A percentile compares a stretch with the other conserved stretches of the same genome.
These are phyloP conservation scores for Drosophila melanica DNA, from an alignment of 1,140 invertebrate genomes.

Conservation along the genomic window DNA sequence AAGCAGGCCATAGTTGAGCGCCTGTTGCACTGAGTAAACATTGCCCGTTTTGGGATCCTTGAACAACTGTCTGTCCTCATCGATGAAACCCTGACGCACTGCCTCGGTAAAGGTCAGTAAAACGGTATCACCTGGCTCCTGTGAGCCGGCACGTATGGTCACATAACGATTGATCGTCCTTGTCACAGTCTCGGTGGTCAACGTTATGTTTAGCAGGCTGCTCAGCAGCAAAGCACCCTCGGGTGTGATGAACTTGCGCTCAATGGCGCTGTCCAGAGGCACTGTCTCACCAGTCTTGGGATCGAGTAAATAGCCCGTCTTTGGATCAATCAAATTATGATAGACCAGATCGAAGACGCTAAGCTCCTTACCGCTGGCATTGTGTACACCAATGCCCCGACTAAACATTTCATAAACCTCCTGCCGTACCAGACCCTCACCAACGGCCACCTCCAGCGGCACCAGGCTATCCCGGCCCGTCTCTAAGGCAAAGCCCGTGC, in stretches of 20 bases:
- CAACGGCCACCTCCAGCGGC: conserved; percentile 88
- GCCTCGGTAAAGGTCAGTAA: conserved; percentile 91
- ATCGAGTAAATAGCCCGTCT: conserved; percentile 93
- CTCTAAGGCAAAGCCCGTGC: conserved; percentile 90
- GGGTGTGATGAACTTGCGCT: conserved; percentile 91
- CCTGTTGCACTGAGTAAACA: conserved; percentile 92
- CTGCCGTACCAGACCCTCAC: conserved; percentile 88
- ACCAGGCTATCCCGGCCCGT: conserved; percentile 90
- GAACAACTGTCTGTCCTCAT: conserved; percentile 91
- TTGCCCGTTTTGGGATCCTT: conserved; percentile 90
- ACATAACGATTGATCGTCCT: conserved; percentile 92
- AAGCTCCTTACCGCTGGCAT: conserved; percentile 88
- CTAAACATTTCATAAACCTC: conserved; percentile 94
- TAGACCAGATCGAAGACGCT: conserved; percentile 94
- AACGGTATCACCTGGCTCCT: conserved; percentile 86
- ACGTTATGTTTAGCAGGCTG: conserved; percentile 92
- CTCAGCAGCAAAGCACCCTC: conserved; percentile 93
- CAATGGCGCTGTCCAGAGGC: conserved; percentile 93
- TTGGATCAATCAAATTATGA: conserved; percentile 92
- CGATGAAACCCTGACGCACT: conserved; percentile 90
- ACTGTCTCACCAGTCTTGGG: conserved; percentile 90
- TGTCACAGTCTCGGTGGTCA: conserved; percentile 93
- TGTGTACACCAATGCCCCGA: conserved; percentile 91
- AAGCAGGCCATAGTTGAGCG: conserved; percentile 89
- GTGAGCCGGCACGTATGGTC: conserved; percentile 86